Evolutionary conservation across 2,888 invertebrate species (phyloP), one percentile per base, ranked within the genome.

Genomic region (Caenorhabditis angaria): DNA sequence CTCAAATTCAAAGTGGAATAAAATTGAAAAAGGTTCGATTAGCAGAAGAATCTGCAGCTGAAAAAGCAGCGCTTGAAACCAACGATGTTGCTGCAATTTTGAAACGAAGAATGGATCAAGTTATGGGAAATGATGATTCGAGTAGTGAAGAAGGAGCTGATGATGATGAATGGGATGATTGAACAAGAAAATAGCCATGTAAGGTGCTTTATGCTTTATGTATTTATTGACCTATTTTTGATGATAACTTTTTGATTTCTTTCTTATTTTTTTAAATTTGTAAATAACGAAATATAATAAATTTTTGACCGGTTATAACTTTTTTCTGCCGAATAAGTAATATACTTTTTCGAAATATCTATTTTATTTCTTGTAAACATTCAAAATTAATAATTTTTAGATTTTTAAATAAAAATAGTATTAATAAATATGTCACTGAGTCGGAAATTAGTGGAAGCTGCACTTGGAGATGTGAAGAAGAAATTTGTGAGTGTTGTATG

Each of bases 81-180:
- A 84, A 87, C 64, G 83, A 85, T 58, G 86, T 88, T 57, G 87
- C 86, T 12, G 86, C 85, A 12, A 85, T 87, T 67, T 71, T 88
- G 62, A 77, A 76, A 47, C 67, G 83, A 56, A 64, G 86, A 58
- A 84, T 88, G 85, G 82, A 86, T 51, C 85, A 83, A 66, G 80
- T 82, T 6, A 65, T 77, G 65, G 83, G 81, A 35, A 76, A 71
- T 50, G 81, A 79, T n/a, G 76, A 75, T 28, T 66, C 75, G 53
- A 68, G 69, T 48, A 73, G 70, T 61, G 75, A 80, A 22, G 82
- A 77, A 6, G 77, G 74, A 3, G 69, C 64, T 5, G 83, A 85
- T 53, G 83, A 80, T 54, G 82, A 83, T 61, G 81, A 82, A 53
- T 84, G 83, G 81, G 82, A 82, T 67, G 75, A 82, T 29, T 82